Evolutionary conservation across 2,888 invertebrate species (phyloP).

Genomic region (Leucophenga montana): DNA sequence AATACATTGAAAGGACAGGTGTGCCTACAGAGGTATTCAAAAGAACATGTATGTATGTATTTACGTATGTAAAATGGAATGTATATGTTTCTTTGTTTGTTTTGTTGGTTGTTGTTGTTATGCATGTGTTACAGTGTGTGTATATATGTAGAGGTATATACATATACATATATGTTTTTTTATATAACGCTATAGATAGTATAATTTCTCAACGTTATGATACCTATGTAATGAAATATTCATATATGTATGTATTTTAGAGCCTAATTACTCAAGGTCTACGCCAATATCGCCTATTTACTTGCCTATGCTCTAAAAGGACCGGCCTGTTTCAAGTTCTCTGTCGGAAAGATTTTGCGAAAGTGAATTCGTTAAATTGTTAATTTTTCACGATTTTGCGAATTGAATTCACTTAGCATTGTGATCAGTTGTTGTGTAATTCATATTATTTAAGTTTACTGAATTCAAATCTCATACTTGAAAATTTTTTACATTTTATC

Average conservation of each 20-base stretch:
- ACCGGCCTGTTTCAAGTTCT: no score
- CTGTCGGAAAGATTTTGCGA: no score
- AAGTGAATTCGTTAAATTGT: no score
- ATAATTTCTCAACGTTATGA: constrained; percentile 18
- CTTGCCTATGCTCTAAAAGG: no score
- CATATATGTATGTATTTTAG: not conserved
- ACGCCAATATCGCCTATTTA: no score
- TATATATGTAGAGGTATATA: constrained; percentile 8
- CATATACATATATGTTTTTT: not conserved
- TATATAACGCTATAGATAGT: not conserved
- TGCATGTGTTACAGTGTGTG: not conserved
- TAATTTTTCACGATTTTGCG: no score
- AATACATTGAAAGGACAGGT: not conserved
- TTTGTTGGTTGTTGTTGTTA: not conserved
- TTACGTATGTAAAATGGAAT: constrained; percentile 1
- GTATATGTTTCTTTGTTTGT: not conserved
- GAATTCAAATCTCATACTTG: no score
- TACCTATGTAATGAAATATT: not conserved
- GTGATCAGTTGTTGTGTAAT: no score
- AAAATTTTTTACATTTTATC: no score
- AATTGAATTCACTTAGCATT: no score
- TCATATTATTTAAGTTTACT: no score
- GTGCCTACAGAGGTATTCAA: not conserved
- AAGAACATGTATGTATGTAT: not conserved
- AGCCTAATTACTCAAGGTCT: not conserved